Conservation (phyloP, 2,888 invertebrate genomes). For the Lasiommata megera region DNA sequence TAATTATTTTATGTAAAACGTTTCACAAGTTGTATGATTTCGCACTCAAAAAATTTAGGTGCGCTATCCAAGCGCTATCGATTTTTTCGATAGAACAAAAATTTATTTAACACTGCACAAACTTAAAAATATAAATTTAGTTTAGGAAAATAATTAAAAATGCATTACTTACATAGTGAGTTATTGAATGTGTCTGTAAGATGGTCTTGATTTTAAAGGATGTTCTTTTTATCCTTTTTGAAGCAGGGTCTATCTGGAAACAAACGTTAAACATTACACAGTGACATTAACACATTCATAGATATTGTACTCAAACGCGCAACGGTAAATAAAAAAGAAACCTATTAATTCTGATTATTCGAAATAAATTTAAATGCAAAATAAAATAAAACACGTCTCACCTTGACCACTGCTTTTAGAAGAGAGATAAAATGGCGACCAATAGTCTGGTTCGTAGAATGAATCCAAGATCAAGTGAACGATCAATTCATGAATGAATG, state of each 20-base stretch:
- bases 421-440: slow-evolving; percentile 47
- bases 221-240: slow-evolving; percentile 39
- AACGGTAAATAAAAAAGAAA: not conserved
- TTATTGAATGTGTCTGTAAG: slow-evolving; percentile 41
- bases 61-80: no score
- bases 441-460: no score
- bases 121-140: slow-evolving; percentile 1
- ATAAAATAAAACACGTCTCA: slow-evolving; percentile 51
- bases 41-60: no score
- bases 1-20: no score
- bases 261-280: not conserved
- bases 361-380: not conserved
- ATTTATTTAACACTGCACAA: not conserved
- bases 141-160: slow-evolving; percentile 9
- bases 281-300: not conserved
- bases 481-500: not conserved
- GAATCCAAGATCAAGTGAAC: no score
- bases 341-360: not conserved
- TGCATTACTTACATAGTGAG: slow-evolving; percentile 59
- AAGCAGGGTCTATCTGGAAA: slow-evolving; percentile 71
- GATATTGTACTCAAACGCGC: not conserved
- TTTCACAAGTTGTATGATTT: no score
- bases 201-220: slow-evolving; percentile 53
- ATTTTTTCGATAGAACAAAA: not conserved
- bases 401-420: slow-evolving; percentile 70